phyloP scores from a whole-genome alignment of 2,888 invertebrate species.

The Brachynemurus nebulosus region DNA sequence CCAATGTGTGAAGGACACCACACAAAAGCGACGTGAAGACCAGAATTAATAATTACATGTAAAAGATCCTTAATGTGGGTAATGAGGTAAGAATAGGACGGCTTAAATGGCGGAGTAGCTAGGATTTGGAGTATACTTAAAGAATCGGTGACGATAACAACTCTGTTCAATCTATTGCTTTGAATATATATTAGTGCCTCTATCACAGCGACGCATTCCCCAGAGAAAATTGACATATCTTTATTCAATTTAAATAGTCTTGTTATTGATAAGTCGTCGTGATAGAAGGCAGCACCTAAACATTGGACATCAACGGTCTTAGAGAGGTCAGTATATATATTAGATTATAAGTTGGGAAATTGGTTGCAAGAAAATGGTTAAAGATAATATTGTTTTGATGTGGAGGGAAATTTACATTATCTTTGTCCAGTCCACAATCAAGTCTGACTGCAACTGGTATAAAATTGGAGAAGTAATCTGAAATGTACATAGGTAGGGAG shows the following conservation, averaged over 20 bases:
- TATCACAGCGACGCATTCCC: background rate
- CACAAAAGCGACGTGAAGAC: background rate
- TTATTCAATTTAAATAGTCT: background rate
- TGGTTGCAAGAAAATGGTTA: background rate
- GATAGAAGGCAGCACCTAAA: background rate
- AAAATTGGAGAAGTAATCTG: background rate
- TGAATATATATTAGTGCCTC: background rate
- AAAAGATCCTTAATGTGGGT: background rate
- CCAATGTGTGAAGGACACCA: no score
- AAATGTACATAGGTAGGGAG: background rate
- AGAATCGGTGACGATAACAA: background rate
- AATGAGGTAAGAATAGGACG: background rate
- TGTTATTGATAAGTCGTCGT: background rate
- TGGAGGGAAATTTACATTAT: background rate
- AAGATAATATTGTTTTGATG: background rate
- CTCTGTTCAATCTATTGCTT: background rate
- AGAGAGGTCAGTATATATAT: background rate
- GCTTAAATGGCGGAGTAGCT: background rate
- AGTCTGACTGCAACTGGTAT: background rate
- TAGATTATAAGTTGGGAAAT: background rate
- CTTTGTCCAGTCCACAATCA: background rate
- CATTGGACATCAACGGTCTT: background rate
- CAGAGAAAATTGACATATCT: background rate
- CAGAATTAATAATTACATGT: background rate
- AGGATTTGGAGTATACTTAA: background rate